Base-by-base conservation (phyloP, 1,140 invertebrate genomes). In the Conus ventricosus region DNA sequence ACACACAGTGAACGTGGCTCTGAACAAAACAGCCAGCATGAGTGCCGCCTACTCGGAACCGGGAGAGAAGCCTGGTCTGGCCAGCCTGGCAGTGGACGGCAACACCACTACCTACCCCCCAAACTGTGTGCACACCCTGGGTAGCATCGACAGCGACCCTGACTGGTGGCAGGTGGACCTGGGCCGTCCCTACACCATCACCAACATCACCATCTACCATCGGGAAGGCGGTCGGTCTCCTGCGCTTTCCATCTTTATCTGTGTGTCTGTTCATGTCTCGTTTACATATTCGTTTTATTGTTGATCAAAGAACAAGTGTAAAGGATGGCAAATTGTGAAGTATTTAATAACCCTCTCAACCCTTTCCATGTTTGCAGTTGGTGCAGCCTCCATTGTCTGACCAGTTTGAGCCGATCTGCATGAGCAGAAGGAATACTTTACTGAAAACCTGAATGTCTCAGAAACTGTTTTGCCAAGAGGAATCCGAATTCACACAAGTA, bases 101-200 rank as follows among this genome's bases (percentile, higher is more conserved):
- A 71, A n/a, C 67, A 71, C 67, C 17, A 20, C 4, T 20, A 71
- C 67, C 67, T 20, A 6, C 17, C 23, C 67, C 67, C 6, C 11
- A 7, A 6, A 1, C 17, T 71, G 67, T 71, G 67, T 71, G 67
- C 67, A 71, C 67, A 71, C 67, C 23, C 67, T 71, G 67, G 67
- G 67, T 71, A 71, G 1, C 67, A 71, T 20, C 8, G 76, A 51
- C 39, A 23, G 39, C 76, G 5, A 78, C 7, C 25, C 25, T 51
- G 76, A 27, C 76, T 78, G 76, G 76, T 78, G 76, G 76, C 76
- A 78, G 25, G 76, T 78, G 76, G 76, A 78, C 76, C 76, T 78
- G 25, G 76, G 76, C 39, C 76, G 76, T 39, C 7, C 7, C 76
- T 78, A 78, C 25, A 78, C 76, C 76, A 25, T 78, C 76, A 78